Evolutionary conservation across 2,113 vertebrate species (phyloP).

Genomic region (Laticauda laticaudata): DNA sequence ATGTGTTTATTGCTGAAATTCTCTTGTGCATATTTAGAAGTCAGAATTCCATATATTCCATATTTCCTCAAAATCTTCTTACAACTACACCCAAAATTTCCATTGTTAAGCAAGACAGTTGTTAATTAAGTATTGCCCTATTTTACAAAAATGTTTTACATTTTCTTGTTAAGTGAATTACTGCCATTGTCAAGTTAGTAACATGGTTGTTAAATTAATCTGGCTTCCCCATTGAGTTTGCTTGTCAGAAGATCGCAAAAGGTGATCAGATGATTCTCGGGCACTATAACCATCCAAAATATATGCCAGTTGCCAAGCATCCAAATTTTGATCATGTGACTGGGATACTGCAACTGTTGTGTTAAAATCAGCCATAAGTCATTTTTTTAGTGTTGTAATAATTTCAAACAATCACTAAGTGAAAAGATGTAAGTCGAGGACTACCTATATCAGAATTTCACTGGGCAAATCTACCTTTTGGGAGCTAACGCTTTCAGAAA

Average conservation of each 20-base stretch:
- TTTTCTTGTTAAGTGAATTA: not conserved
- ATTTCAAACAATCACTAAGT: not conserved
- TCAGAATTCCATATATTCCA: not conserved
- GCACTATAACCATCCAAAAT: not conserved
- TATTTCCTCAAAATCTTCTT: not conserved
- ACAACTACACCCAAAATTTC: not conserved
- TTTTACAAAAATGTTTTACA: not conserved
- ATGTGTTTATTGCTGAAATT: not conserved
- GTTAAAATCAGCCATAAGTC: not conserved
- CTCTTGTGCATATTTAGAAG: not conserved
- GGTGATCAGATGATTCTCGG: not conserved
- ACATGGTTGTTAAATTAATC: not conserved
- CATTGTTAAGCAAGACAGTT: not conserved
- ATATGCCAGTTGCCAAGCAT: not conserved
- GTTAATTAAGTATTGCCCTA: not conserved
- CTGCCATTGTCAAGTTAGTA: not conserved
- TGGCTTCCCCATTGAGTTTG: not conserved
- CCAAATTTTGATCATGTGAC: not conserved
- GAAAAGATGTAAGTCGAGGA: not conserved
- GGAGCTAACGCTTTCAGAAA: not conserved
- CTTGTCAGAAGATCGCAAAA: not conserved
- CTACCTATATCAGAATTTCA: not conserved
- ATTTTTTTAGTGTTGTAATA: not conserved
- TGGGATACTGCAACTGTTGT: not conserved
- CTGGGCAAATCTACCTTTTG: not conserved